Conservation (phyloP, 2,113 vertebrate genomes). For the Boulengerochromis microlepis region DNA sequence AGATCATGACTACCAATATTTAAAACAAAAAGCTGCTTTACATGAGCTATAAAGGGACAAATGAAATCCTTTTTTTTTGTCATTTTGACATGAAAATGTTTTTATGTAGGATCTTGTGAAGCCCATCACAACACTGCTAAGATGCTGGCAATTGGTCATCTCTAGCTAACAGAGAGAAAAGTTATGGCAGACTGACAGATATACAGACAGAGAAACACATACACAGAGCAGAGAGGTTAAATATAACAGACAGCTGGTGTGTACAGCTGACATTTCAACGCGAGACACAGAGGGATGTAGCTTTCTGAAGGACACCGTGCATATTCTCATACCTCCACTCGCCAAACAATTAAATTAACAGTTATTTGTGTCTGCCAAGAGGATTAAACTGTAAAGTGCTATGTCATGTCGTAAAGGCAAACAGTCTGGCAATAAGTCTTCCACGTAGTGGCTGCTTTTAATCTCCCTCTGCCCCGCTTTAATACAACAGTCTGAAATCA, state of each 20-base stretch:
- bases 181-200: neutral
- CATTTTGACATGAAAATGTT: neutral
- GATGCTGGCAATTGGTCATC: neutral
- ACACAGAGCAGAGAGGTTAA: neutral
- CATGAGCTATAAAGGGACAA: neutral
- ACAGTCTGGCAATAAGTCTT: neutral
- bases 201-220: neutral
- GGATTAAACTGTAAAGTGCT: neutral
- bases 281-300: neutral
- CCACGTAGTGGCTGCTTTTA: neutral
- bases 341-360: neutral
- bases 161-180: neutral
- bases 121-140: neutral
- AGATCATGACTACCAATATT: neutral
- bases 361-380: neutral
- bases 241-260: slow-evolving; percentile 19
- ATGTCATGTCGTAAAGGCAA: neutral
- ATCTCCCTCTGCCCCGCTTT: neutral
- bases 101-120: neutral
- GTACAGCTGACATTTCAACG: slow-evolving; percentile 5
- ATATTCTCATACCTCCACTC: neutral
- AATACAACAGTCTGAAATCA: neutral
- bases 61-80: neutral
- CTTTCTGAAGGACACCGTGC: neutral
- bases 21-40: neutral